A percentile compares a stretch with the other conserved stretches of the same genome.
Conservation (phyloP, 2,113 vertebrate species). For the Ploceus nigricollis region DNA sequence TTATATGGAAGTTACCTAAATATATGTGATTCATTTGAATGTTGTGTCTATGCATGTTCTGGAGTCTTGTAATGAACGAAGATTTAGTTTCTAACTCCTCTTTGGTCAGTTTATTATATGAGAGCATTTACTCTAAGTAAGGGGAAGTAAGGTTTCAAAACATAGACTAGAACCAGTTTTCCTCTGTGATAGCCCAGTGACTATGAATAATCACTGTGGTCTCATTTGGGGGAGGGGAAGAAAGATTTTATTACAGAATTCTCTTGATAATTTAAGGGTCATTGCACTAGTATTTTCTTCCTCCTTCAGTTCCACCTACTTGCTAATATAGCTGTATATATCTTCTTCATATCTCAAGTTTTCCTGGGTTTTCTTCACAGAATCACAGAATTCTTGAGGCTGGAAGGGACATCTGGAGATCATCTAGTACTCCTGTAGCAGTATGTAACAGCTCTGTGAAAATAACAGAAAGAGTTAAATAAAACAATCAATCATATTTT, state of each 20-base stretch:
- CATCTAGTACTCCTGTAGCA: not conserved
- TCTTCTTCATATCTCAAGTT: not conserved
- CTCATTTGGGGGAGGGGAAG: rapidly evolving
- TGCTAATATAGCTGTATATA: not conserved
- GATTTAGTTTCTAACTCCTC: not conserved
- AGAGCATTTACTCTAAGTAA: not conserved
- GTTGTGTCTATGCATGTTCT: not conserved
- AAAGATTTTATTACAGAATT: not conserved
- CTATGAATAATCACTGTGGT: not conserved
- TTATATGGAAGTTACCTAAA: not conserved
- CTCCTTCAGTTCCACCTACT: not conserved
- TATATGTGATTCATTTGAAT: not conserved
- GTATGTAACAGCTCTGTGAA: not conserved
- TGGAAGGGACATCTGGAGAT: not conserved
- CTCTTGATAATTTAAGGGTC: not conserved
- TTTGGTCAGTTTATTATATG: not conserved
- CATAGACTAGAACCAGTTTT: not conserved
- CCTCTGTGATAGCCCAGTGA: not conserved
- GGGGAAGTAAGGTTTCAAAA: not conserved
- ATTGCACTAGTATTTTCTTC: not conserved
- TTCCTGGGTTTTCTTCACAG: not conserved
- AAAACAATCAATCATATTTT: not conserved
- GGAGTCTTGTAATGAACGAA: not conserved
- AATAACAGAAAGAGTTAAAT: not conserved
- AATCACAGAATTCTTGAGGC: not conserved